Conservation (phyloP, 2,113 vertebrate genomes). For the Coturnix japonica region DNA sequence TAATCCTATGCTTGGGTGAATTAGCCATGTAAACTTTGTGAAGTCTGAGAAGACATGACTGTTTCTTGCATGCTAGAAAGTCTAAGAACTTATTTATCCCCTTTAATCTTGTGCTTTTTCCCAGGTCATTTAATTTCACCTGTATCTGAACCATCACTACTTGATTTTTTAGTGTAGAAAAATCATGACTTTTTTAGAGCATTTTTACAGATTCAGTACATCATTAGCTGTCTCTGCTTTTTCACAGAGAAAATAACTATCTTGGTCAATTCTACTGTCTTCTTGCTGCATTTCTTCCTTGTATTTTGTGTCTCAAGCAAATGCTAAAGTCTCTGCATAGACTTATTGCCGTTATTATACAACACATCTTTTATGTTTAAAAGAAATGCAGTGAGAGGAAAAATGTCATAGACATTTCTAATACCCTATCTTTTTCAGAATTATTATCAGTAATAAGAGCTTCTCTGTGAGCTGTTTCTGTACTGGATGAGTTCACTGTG, state of each 20-base stretch:
- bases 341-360: not conserved
- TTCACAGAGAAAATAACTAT: constrained; percentile 33
- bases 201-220: not conserved
- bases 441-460: constrained; percentile 44
- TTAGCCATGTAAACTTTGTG: not conserved
- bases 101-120: not conserved
- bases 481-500: constrained; percentile 31
- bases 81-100: not conserved
- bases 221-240: not conserved
- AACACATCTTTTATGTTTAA: constrained; percentile 41
- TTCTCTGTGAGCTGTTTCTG: constrained; percentile 20
- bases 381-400: not conserved
- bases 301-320: not conserved
- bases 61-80: not conserved
- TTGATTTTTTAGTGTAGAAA: not conserved
- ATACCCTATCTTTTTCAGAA: not conserved
- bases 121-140: not conserved
- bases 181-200: constrained; percentile 1
- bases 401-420: not conserved
- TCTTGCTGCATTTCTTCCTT: constrained; percentile 27
- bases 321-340: not conserved
- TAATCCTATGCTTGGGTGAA: not conserved
- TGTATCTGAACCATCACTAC: not conserved
- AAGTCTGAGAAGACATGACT: not conserved
- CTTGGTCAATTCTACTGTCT: not conserved